Evolutionary conservation across 1,140 invertebrate genomes (phyloP).

Genomic region (Drosophila carrolli): DNA sequence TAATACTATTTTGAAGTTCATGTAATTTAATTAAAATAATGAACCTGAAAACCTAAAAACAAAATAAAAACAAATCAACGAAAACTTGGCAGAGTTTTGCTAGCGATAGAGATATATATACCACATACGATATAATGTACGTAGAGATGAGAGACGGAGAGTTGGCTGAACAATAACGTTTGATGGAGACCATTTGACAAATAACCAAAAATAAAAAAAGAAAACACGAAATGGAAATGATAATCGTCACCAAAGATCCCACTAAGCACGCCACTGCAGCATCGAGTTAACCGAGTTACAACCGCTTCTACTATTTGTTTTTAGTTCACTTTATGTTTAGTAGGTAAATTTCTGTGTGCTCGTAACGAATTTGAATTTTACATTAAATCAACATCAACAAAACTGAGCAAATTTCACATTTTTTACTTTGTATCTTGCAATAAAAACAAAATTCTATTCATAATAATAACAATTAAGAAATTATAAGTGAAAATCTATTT

Average conservation of each 20-base stretch:
- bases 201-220: constrained; percentile 6
- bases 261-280: constrained; percentile 52
- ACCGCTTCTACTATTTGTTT: constrained; percentile 64
- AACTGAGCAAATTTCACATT: constrained; percentile 80
- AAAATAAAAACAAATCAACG: constrained; percentile 53
- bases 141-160: constrained; percentile 51
- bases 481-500: constrained; percentile 23
- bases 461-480: constrained; percentile 66
- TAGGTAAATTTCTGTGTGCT: constrained; percentile 82
- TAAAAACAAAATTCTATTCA: constrained; percentile 73
- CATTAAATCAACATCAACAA: constrained; percentile 74
- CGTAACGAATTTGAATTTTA: constrained; percentile 78
- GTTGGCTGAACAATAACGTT: constrained; percentile 59
- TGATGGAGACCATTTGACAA: constrained; percentile 4
- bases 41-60: constrained; percentile 73
- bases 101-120: constrained; percentile 30
- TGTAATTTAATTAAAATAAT: constrained; percentile 84
- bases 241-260: constrained; percentile 39
- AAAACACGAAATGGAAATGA: constrained; percentile 20
- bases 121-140: constrained; percentile 16
- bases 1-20: constrained; percentile 83
- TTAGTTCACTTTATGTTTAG: constrained; percentile 83
- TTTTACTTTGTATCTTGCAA: constrained; percentile 82
- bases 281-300: constrained; percentile 71
- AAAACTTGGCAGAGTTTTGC: constrained; percentile 54